A percentile compares a stretch with the other conserved stretches of the same genome.
phyloP scores from a whole-genome alignment of 2,888 invertebrate genomes.

The Tipula vernalis region DNA sequence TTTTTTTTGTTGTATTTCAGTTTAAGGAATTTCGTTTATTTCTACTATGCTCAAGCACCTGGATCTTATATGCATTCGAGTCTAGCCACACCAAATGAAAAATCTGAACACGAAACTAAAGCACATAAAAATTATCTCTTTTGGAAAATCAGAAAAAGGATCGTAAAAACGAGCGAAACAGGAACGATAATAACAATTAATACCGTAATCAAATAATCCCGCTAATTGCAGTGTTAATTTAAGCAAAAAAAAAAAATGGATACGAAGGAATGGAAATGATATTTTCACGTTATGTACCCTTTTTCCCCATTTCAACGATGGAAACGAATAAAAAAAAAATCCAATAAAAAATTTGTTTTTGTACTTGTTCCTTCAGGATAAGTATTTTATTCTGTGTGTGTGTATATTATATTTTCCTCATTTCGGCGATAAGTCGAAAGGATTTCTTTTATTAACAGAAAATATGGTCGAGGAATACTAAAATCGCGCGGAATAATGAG shows the following conservation, averaged over 20 bases:
- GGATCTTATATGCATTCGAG: neutral
- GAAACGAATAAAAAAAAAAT: neutral
- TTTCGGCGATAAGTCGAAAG: neutral
- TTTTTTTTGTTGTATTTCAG: neutral
- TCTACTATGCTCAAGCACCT: neutral
- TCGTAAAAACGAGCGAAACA: neutral
- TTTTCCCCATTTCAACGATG: neutral
- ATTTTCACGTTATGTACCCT: neutral
- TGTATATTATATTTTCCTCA: neutral
- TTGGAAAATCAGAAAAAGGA: neutral
- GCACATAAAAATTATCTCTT: neutral
- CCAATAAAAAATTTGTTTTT: neutral
- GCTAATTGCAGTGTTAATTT: constrained; percentile 22
- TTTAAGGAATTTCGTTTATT: neutral
- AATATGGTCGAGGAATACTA: neutral
- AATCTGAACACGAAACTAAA: neutral
- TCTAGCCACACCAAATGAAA: neutral
- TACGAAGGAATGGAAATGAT: neutral
- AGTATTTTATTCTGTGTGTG: neutral
- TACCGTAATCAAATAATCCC: constrained; percentile 24
- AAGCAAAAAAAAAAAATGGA: neutral
- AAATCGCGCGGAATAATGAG: neutral
- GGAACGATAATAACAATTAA: constrained; percentile 12
- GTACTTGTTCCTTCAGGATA: neutral
- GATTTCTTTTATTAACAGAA: neutral